Evolutionary conservation across 2,113 vertebrate species (phyloP), one percentile per base, ranked within the genome.

Genomic region (Aphyosemion australe): DNA sequence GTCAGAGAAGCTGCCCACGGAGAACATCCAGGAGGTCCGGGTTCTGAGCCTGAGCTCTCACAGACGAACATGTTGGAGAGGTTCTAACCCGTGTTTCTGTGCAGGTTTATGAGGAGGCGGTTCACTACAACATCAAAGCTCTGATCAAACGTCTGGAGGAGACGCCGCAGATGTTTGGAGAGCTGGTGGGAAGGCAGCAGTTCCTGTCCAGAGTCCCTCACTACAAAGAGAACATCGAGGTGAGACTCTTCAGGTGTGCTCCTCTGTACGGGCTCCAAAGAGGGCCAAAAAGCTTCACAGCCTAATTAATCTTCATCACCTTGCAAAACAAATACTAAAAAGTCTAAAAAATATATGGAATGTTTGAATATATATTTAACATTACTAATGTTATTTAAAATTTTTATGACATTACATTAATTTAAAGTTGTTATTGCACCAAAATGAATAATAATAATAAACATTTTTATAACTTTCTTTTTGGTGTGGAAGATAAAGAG

Each of bases 181-280:
- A 99, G 77, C 70, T 91, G 0, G 94, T 98, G 65, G 95, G 93
- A 0, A 86, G 96, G 61, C 95, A 93, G 87, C 96, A 96, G 85
- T 98, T 99, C 20, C 78, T 96, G 58, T 90, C 94, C 48, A 89
- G 91, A 0, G 95, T 98, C 34, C 96, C 94, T 0, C 92, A 87
- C 82, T 99, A 98, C 89, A 87, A 78, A 0, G 97, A 98, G 86
- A 97, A 95, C 85, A 94, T 98, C 0, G 95, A 98, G 88, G 94
- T 97, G 6, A 8, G 66, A 6, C 1, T 0, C 26, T 37, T 37
- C 6, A 10, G 34, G 34, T 10, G 7, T 37, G 1, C 34, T 37
- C 26, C 6, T 37, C 34, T 5, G 34, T 37, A 37, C 9, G 34
- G 34, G 34, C 7, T 37, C 34, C 34, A 3, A 37, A 37, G 26